These are phyloP conservation scores for Callipepla squamata DNA, from an alignment of 2,113 vertebrate genomes.

Conservation along the genomic window DNA sequence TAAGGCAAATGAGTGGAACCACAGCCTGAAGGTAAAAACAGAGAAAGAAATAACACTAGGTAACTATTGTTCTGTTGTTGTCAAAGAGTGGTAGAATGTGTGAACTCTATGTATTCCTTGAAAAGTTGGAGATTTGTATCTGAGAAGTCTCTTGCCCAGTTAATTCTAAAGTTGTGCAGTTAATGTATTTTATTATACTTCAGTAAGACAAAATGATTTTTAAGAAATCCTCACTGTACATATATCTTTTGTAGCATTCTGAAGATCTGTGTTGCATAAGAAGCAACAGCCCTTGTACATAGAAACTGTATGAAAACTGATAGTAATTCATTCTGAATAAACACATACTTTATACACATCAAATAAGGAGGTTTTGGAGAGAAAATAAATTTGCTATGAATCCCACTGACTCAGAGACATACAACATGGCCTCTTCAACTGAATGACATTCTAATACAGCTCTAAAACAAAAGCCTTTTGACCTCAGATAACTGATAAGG, in stretches of 20 bases:
- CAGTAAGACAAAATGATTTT: background rate
- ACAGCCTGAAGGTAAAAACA: background rate
- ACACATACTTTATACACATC: background rate
- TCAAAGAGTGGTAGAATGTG: background rate
- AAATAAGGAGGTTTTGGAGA: background rate
- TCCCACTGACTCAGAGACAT: background rate
- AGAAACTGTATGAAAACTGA: background rate
- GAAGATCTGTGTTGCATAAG: background rate
- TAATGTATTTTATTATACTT: background rate
- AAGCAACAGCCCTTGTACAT: background rate
- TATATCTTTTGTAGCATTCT: fast-evolving
- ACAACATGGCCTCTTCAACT: background rate
- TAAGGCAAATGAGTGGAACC: background rate
- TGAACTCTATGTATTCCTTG: background rate
- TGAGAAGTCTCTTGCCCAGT: background rate
- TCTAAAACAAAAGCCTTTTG: background rate
- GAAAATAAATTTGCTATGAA: background rate
- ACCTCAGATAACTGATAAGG: background rate
- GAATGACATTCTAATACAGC: background rate
- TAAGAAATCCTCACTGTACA: background rate
- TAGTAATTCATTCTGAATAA: background rate
- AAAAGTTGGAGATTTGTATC: background rate
- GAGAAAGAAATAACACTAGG: background rate
- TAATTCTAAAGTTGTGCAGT: background rate
- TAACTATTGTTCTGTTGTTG: background rate